Percentiles rank a stretch among this genome's conserved stretches.
Evolutionary conservation across 2,888 invertebrate genomes (phyloP).

Genomic region (Prosapia bicincta): DNA sequence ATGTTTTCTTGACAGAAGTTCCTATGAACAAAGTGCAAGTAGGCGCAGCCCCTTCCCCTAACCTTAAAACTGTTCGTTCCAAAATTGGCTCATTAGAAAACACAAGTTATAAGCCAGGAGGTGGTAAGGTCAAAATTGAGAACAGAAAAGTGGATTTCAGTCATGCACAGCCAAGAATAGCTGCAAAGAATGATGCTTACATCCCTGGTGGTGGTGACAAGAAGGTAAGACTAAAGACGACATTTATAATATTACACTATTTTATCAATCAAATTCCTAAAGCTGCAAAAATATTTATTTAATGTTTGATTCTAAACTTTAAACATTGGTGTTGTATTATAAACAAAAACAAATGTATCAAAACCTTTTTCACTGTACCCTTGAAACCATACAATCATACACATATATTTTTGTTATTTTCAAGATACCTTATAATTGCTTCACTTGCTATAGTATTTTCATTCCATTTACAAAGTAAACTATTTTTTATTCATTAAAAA

Average conservation of each 20-base stretch:
- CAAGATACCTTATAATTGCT: no score
- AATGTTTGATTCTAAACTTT: no score
- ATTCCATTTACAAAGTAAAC: no score
- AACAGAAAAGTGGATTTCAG: slow-evolving; percentile 75
- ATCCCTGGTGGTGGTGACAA: slow-evolving; percentile 84
- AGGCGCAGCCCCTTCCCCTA: slow-evolving; percentile 87
- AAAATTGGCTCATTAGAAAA: slow-evolving; percentile 93
- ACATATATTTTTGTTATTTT: no score
- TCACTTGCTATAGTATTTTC: no score
- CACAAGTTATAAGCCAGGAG: slow-evolving; percentile 83
- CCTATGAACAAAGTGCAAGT: slow-evolving; percentile 94
- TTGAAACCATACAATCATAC: no score
- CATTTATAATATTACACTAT: not conserved
- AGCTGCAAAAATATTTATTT: no score
- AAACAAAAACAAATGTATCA: no score
- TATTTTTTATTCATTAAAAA: no score
- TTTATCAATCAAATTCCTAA: not conserved
- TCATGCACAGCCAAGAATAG: slow-evolving; percentile 80
- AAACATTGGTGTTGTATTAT: no score
- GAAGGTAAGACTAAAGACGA: slow-evolving; percentile 59
- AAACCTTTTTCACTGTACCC: no score
- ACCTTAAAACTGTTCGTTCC: slow-evolving; percentile 85
- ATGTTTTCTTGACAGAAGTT: slow-evolving; percentile 60
- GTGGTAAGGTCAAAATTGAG: slow-evolving; percentile 85
- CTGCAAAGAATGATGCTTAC: slow-evolving; percentile 88